A percentile compares a stretch with the other conserved stretches of the same genome.
These are phyloP conservation scores for Oncorhynchus nerka DNA, from an alignment of 2,113 vertebrate genomes.

Conservation along the genomic window DNA sequence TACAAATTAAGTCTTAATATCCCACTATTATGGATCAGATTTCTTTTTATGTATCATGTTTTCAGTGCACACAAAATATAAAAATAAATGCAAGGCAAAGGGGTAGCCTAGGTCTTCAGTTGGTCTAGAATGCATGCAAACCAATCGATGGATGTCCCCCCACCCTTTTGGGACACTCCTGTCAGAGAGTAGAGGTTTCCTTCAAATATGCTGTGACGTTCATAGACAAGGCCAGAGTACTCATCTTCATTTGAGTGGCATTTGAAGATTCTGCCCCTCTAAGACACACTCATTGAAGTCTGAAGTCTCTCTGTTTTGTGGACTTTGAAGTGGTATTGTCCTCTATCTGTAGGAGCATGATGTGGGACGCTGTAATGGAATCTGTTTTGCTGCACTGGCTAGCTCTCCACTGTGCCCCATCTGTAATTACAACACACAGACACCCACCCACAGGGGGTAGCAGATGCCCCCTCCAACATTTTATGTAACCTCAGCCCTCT, in stretches of 20 bases:
- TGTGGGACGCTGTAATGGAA: constrained; percentile 82
- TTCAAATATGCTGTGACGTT: no score
- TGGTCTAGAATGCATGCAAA: no score
- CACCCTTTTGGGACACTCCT: no score
- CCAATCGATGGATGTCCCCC: no score
- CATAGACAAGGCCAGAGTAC: no score
- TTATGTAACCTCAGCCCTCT: constrained; percentile 84
- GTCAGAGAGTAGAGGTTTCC: no score
- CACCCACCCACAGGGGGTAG: constrained; percentile 74
- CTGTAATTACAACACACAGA: constrained; percentile 87
- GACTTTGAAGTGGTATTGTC: constrained; percentile 68
- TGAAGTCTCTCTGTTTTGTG: constrained; percentile 3
- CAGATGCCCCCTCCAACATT: constrained; percentile 73
- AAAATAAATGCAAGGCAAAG: no score
- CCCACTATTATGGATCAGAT: background rate
- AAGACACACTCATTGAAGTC: background rate
- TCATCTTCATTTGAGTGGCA: no score
- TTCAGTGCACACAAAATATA: no score
- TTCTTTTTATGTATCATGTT: background rate
- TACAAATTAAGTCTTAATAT: constrained; percentile 49
- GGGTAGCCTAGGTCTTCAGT: no score
- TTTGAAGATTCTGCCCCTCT: no score
- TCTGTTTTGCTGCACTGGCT: constrained; percentile 81
- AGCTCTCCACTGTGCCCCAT: constrained; percentile 78
- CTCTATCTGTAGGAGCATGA: background rate